Conservation (phyloP, 53 echinoderm and acorn worm species). For the Henricia sp. region DNA sequence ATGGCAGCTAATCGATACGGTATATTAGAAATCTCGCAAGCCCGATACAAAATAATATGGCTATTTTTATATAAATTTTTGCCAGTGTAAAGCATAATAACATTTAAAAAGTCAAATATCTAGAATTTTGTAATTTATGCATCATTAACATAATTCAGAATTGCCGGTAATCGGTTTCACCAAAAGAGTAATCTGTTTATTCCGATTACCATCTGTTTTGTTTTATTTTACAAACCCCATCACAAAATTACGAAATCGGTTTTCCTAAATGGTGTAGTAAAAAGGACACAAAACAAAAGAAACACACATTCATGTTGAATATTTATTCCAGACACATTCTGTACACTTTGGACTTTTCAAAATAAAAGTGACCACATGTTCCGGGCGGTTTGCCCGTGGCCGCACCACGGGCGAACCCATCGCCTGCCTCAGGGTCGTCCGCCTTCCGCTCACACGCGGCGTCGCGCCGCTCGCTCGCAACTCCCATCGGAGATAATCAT, state of each 20-base stretch:
- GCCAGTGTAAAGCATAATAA: too few relatives aligned
- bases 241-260: slow-evolving; percentile 12
- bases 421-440: background rate
- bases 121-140: too few relatives aligned
- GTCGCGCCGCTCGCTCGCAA: background rate
- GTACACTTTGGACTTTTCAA: slow-evolving; percentile 13
- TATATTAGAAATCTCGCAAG: too few relatives aligned
- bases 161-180: too few relatives aligned
- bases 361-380: slow-evolving; percentile 22
- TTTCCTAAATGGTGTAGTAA: too few relatives aligned
- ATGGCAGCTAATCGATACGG: too few relatives aligned
- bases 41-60: too few relatives aligned
- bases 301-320: background rate
- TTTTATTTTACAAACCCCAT: background rate
- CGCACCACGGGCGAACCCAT: slow-evolving; percentile 8
- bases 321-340: background rate
- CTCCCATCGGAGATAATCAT: background rate
- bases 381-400: slow-evolving; percentile 38
- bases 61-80: too few relatives aligned
- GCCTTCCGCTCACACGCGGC: background rate
- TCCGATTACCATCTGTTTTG: too few relatives aligned
- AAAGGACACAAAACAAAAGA: background rate
- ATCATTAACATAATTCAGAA: too few relatives aligned
- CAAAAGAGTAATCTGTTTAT: too few relatives aligned
- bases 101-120: too few relatives aligned